Percentiles rank a stretch among this genome's conserved stretches.
phyloP scores from a whole-genome alignment of 2,888 invertebrate species.

The Metalampra italica region DNA sequence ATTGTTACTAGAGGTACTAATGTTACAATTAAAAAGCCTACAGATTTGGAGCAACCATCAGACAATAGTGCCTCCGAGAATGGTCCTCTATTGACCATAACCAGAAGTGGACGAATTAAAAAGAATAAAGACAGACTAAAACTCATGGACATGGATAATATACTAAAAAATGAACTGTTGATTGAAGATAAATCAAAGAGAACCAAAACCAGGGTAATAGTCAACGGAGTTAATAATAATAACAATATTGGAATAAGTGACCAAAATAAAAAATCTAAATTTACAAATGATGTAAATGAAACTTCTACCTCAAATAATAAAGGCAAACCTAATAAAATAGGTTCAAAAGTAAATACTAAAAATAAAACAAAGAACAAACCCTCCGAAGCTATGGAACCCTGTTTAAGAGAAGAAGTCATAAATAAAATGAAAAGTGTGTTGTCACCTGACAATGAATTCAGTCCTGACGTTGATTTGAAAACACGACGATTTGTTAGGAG shows the following conservation, averaged over 20 bases:
- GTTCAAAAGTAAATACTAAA: background rate
- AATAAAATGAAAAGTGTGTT: constrained; percentile 11
- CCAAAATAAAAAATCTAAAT: constrained; percentile 33
- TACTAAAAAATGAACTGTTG: constrained; percentile 57
- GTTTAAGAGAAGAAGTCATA: constrained; percentile 4
- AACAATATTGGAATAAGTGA: constrained; percentile 58
- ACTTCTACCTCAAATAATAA: constrained; percentile 10
- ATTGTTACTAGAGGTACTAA: constrained; percentile 14
- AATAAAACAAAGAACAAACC: background rate
- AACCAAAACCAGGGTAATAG: background rate
- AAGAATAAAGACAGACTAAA: constrained; percentile 38
- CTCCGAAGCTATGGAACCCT: constrained; percentile 1
- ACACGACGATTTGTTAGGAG: background rate
- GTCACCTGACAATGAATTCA: constrained; percentile 2
- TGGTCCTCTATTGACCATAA: constrained; percentile 12
- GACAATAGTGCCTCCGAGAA: background rate
- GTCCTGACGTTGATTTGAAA: background rate
- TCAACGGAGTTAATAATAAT: constrained; percentile 53
- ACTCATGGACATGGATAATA: constrained; percentile 46
- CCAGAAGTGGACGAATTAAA: constrained; percentile 38
- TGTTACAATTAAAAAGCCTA: constrained; percentile 1
- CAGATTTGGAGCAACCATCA: background rate
- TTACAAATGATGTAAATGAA: constrained; percentile 11
- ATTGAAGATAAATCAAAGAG: constrained; percentile 31
- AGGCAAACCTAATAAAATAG: constrained; percentile 6